Evolutionary conservation across 1,140 invertebrate species (phyloP).

Genomic region (Dufourea novaeangliae): DNA sequence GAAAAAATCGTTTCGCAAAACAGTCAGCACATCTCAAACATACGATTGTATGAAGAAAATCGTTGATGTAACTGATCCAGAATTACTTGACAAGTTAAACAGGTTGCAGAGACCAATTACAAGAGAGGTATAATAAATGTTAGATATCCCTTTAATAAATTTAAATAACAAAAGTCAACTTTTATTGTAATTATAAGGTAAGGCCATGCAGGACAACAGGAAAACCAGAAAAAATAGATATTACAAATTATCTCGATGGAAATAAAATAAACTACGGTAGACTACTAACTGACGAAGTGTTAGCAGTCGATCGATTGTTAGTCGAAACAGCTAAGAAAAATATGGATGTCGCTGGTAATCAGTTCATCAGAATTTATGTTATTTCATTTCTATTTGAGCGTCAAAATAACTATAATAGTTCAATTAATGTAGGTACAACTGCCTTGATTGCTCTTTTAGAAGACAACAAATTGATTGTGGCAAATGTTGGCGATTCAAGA

Average conservation of each 20-base stretch:
- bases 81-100: conserved; percentile 85
- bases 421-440: conserved; percentile 88
- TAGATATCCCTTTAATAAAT: neutral
- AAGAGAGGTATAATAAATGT: conserved; percentile 82
- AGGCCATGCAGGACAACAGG: conserved; percentile 69
- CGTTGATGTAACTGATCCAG: conserved; percentile 86
- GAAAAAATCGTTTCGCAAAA: conserved; percentile 86
- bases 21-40: conserved; percentile 83
- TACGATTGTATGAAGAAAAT: conserved; percentile 83
- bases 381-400: conserved; percentile 15
- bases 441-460: conserved; percentile 94
- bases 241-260: conserved; percentile 85
- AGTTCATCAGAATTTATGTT: conserved; percentile 2
- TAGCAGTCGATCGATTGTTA: conserved; percentile 90
- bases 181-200: conserved; percentile 61
- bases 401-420: conserved; percentile 24
- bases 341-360: conserved; percentile 90
- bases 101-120: conserved; percentile 85
- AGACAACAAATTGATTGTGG: conserved; percentile 91
- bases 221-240: conserved; percentile 75
- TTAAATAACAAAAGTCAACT: neutral
- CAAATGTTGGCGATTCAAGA: conserved; percentile 97
- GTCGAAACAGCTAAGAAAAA: conserved; percentile 91
- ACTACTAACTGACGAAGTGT: conserved; percentile 92
- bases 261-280: conserved; percentile 89